Conservation (phyloP, 2,113 vertebrate genomes). For the Albula goreensis region DNA sequence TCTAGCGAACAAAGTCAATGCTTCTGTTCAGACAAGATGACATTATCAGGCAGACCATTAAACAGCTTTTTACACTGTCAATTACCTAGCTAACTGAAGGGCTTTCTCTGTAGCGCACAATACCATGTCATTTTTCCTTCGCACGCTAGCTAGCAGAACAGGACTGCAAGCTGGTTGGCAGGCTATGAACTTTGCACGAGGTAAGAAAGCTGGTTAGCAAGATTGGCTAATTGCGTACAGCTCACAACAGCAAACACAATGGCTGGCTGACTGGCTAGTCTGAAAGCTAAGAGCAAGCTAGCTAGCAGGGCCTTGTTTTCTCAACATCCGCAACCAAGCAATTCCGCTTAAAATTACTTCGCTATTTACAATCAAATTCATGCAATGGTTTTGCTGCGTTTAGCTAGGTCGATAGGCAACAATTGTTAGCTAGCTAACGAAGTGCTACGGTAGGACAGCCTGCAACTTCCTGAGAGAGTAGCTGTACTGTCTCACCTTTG, state of each 20-base stretch:
- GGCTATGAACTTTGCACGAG: background rate
- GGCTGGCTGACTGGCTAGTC: background rate
- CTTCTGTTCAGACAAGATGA: background rate
- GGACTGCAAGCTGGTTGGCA: background rate
- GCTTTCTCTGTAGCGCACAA: background rate
- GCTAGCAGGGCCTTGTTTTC: constrained; percentile 3
- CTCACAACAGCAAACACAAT: background rate
- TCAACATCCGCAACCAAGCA: background rate
- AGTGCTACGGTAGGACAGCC: background rate
- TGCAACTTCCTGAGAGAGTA: background rate
- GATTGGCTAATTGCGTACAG: background rate
- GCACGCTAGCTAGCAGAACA: background rate
- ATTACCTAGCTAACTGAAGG: background rate
- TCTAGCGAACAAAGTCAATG: background rate
- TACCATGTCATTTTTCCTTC: background rate
- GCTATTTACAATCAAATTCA: background rate
- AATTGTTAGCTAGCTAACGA: background rate
- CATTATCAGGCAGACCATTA: background rate
- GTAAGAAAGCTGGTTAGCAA: background rate
- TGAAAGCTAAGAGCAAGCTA: background rate
- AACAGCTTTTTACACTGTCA: background rate
- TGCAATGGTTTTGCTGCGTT: background rate
- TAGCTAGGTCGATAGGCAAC: background rate
- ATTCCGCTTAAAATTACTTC: background rate
- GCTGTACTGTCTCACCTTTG: constrained; percentile 54